Conservation (phyloP, 2,888 invertebrate species). For the Nycteola revayana region DNA sequence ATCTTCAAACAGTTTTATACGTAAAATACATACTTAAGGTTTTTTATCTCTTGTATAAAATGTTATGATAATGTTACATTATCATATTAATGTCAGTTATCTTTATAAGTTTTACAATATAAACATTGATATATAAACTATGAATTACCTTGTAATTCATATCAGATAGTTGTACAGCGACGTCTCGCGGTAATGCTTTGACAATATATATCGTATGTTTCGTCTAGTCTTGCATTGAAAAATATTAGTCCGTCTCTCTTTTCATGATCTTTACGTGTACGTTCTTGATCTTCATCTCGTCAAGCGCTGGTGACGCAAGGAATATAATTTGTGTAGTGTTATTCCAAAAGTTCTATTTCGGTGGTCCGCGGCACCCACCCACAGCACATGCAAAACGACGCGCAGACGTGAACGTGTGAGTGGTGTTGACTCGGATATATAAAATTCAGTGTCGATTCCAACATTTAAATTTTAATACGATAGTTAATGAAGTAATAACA, state of each 20-base stretch:
- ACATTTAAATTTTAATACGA: slow-evolving; percentile 26
- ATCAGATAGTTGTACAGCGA: not conserved
- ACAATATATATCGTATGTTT: slow-evolving; percentile 13
- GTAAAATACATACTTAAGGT: too few relatives aligned
- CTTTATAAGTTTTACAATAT: too few relatives aligned
- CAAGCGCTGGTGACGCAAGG: slow-evolving; percentile 69
- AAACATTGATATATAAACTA: too few relatives aligned
- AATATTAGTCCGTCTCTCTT: slow-evolving; percentile 12
- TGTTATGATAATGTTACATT: too few relatives aligned
- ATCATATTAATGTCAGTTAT: too few relatives aligned
- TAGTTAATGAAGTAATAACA: slow-evolving; percentile 32
- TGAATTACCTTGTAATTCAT: too few relatives aligned
- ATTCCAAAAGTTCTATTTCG: slow-evolving; percentile 80
- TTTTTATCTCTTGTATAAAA: too few relatives aligned
- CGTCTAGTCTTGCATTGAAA: slow-evolving; percentile 15
- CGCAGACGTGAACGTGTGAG: slow-evolving; percentile 57
- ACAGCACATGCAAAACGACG: slow-evolving; percentile 57
- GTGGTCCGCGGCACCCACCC: slow-evolving; percentile 64
- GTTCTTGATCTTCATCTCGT: slow-evolving; percentile 70
- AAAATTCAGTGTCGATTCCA: slow-evolving; percentile 46
- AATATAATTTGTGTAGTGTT: slow-evolving; percentile 76
- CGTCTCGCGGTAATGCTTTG: not conserved
- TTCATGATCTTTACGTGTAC: slow-evolving; percentile 28
- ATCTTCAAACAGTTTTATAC: too few relatives aligned
- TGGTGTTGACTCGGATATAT: slow-evolving; percentile 54